phyloP scores from a whole-genome alignment of 1,140 invertebrate species.

The Batillaria attramentaria region DNA sequence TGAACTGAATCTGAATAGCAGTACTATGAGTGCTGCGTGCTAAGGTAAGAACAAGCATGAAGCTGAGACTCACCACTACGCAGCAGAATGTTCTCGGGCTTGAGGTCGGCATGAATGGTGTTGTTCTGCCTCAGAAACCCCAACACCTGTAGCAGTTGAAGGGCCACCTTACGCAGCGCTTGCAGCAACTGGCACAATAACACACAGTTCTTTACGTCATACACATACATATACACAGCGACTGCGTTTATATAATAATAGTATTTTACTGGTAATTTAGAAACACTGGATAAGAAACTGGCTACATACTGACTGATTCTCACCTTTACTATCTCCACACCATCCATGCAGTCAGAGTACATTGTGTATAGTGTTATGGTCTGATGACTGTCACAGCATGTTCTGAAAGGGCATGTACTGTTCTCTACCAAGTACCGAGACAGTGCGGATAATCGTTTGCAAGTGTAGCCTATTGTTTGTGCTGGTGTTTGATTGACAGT shows the following conservation, averaged over 20 bases:
- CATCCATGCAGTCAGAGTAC: no score
- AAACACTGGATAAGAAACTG: no score
- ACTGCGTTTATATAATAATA: no score
- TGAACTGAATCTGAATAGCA: not conserved
- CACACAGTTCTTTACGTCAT: not conserved
- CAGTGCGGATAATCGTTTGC: no score
- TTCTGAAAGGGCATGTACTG: no score
- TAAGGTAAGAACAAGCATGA: not conserved
- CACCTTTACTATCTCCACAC: not conserved
- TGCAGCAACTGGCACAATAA: conserved; percentile 30
- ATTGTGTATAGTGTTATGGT: no score
- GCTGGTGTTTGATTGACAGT: no score
- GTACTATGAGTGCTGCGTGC: not conserved
- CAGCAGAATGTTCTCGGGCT: conserved; percentile 72
- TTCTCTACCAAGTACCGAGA: no score
- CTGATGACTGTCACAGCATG: no score
- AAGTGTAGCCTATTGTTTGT: no score
- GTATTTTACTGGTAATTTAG: not conserved
- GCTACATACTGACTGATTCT: not conserved
- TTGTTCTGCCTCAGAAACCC: conserved; percentile 70
- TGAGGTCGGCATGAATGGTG: conserved; percentile 72
- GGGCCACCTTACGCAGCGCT: conserved; percentile 60
- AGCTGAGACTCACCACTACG: conserved; percentile 49
- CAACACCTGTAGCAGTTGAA: conserved; percentile 64
- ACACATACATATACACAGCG: no score